Conservation (phyloP, 1,140 invertebrate genomes). For the Aleiodes sp. region DNA sequence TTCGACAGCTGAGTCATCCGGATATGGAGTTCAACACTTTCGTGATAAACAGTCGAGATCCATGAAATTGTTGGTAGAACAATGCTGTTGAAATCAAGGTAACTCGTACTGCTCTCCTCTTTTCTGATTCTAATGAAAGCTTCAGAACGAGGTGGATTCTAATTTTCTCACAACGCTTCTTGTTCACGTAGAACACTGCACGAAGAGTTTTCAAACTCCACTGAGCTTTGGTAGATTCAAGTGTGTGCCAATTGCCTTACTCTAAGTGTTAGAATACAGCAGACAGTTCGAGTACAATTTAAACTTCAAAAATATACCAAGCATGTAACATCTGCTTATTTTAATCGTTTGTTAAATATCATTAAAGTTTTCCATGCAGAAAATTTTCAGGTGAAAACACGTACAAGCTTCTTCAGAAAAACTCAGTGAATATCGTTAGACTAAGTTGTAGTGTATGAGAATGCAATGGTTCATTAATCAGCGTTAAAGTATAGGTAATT, state of each 20-base stretch:
- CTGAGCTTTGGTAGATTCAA: slow-evolving; percentile 30
- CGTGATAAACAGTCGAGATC: background rate
- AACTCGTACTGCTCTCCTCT: slow-evolving; percentile 6
- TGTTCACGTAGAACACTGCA: slow-evolving; percentile 14
- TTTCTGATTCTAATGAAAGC: background rate
- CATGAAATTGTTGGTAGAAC: background rate
- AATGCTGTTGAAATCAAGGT: background rate
- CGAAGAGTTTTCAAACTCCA: slow-evolving; percentile 30
- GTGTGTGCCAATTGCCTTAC: slow-evolving; percentile 60
- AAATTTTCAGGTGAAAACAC: too few relatives aligned
- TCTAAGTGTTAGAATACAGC: slow-evolving; percentile 66
- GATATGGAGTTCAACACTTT: too few relatives aligned
- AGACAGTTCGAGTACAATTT: slow-evolving; percentile 52
- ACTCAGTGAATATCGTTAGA: too few relatives aligned
- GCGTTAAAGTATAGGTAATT: too few relatives aligned
- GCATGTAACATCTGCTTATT: slow-evolving; percentile 35
- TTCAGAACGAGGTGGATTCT: slow-evolving; percentile 29
- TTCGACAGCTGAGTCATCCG: too few relatives aligned
- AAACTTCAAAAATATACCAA: slow-evolving; percentile 49
- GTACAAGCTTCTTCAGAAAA: too few relatives aligned
- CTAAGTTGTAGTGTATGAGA: too few relatives aligned
- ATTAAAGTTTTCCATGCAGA: too few relatives aligned
- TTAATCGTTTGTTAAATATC: too few relatives aligned
- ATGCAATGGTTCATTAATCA: too few relatives aligned
- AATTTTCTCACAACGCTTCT: slow-evolving; percentile 20